Conservation (phyloP, 1,140 invertebrate species). For the Spodoptera litura region DNA sequence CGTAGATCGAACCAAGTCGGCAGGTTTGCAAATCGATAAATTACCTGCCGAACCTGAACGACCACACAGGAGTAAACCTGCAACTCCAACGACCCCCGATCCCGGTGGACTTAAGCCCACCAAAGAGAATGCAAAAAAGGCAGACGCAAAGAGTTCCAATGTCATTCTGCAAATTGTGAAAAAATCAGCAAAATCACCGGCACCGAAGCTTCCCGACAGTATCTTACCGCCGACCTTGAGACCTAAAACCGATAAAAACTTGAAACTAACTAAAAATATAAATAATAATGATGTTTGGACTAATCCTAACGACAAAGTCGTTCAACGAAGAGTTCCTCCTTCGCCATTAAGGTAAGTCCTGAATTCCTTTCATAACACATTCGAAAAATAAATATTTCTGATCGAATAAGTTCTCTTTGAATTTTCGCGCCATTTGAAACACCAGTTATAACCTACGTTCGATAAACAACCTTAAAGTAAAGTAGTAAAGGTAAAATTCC, state of each 20-base stretch:
- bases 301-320: slow-evolving; percentile 68
- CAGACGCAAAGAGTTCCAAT: slow-evolving; percentile 66
- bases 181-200: slow-evolving; percentile 65
- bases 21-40: slow-evolving; percentile 58
- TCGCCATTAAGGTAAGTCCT: slow-evolving; percentile 67
- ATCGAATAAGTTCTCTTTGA: slow-evolving; percentile 53
- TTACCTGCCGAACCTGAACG: slow-evolving; percentile 62
- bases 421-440: slow-evolving; percentile 51
- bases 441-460: slow-evolving; percentile 29
- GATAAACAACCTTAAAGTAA: slow-evolving; percentile 22
- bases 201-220: slow-evolving; percentile 62
- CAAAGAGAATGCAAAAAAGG: slow-evolving; percentile 56
- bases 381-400: slow-evolving; percentile 38
- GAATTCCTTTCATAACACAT: neutral
- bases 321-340: slow-evolving; percentile 55
- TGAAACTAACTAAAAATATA: slow-evolving; percentile 74
- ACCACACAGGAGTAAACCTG: slow-evolving; percentile 62
- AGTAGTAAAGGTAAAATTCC: slow-evolving; percentile 38
- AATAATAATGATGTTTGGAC: slow-evolving; percentile 80
- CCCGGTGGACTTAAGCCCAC: slow-evolving; percentile 54
- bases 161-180: slow-evolving; percentile 77
- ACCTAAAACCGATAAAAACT: slow-evolving; percentile 68
- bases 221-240: slow-evolving; percentile 76
- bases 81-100: slow-evolving; percentile 62
- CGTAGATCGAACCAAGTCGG: slow-evolving; percentile 52